A percentile compares a stretch with the other conserved stretches of the same genome.
These are phyloP conservation scores for Asteroscopus sphinx DNA, from an alignment of 2,888 invertebrate genomes.

Conservation along the genomic window DNA sequence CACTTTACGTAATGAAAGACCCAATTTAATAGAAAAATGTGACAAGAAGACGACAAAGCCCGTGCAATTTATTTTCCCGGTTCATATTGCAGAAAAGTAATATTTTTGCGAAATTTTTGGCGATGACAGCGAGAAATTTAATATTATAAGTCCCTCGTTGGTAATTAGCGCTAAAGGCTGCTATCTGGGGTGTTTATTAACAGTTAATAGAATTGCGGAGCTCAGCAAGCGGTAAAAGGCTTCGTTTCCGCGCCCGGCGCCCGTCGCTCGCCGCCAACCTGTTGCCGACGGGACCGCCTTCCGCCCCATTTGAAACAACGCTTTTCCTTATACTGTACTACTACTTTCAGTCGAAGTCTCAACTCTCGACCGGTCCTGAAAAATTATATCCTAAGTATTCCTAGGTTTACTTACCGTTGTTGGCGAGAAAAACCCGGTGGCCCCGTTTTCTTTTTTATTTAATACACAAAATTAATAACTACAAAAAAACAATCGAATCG, in stretches of 20 bases:
- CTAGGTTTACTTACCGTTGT: slow-evolving; percentile 49
- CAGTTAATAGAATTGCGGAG: slow-evolving; percentile 80
- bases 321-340: slow-evolving; percentile 53
- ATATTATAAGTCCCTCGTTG: slow-evolving; percentile 74
- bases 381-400: slow-evolving; percentile 36
- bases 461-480: slow-evolving; percentile 77
- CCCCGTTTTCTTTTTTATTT: slow-evolving; percentile 47
- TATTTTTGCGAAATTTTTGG: slow-evolving; percentile 68
- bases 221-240: slow-evolving; percentile 72
- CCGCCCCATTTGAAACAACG: slow-evolving; percentile 81
- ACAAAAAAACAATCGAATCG: slow-evolving; percentile 71
- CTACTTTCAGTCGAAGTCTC: slow-evolving; percentile 41
- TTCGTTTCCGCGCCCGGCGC: slow-evolving; percentile 66
- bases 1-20: slow-evolving; percentile 8
- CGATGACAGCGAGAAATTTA: slow-evolving; percentile 72
- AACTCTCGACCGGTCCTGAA: slow-evolving; percentile 44
- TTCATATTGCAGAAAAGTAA: slow-evolving; percentile 65
- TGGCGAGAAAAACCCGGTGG: slow-evolving; percentile 25
- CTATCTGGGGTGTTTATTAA: slow-evolving; percentile 80
- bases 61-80: slow-evolving; percentile 57
- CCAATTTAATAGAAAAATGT: slow-evolving; percentile 22
- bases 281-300: slow-evolving; percentile 88
- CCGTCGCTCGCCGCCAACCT: slow-evolving; percentile 77
- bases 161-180: slow-evolving; percentile 78
- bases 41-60: slow-evolving; percentile 21